phyloP scores from a whole-genome alignment of 2,888 invertebrate genomes.

The Busseola fusca region DNA sequence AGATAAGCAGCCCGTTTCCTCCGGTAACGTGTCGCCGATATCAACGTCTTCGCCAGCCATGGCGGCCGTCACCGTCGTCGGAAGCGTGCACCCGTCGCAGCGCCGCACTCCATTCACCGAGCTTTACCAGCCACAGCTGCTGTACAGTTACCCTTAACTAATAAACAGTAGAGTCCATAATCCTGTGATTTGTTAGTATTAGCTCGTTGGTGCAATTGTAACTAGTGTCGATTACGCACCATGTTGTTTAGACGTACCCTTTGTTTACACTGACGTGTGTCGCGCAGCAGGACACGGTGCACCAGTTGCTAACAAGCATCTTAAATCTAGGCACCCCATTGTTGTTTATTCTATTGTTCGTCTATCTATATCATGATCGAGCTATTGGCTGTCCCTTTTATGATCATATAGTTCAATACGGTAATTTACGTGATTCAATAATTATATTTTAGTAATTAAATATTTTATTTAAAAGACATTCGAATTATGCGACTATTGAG shows the following conservation, averaged over 20 bases:
- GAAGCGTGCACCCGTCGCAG: conserved; percentile 69
- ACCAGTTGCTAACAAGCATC: conserved; percentile 52
- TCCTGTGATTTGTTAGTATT: conserved; percentile 27
- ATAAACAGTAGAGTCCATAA: conserved; percentile 58
- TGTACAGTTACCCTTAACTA: conserved; percentile 47
- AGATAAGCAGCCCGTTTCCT: conserved; percentile 64
- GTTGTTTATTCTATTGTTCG: conserved; percentile 51
- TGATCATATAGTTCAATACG: background rate
- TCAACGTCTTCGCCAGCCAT: conserved; percentile 69
- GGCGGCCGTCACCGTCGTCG: conserved; percentile 68
- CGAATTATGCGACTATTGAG: background rate
- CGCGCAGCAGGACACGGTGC: conserved; percentile 56
- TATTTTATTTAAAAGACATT: background rate
- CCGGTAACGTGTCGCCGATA: conserved; percentile 60
- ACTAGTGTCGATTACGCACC: conserved; percentile 70
- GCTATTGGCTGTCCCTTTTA: conserved; percentile 18
- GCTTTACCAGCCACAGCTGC: conserved; percentile 47
- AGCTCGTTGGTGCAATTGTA: conserved; percentile 48
- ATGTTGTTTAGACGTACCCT: conserved; percentile 68
- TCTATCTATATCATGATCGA: conserved; percentile 11
- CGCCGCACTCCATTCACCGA: conserved; percentile 65
- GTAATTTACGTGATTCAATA: background rate
- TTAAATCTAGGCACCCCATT: conserved; percentile 51
- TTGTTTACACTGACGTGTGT: conserved; percentile 69
- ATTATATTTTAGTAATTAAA: too few species aligned